Percentiles rank a stretch among this genome's conserved stretches.
phyloP scores from a whole-genome alignment of 1,140 invertebrate species.

The Euschistus heros region DNA sequence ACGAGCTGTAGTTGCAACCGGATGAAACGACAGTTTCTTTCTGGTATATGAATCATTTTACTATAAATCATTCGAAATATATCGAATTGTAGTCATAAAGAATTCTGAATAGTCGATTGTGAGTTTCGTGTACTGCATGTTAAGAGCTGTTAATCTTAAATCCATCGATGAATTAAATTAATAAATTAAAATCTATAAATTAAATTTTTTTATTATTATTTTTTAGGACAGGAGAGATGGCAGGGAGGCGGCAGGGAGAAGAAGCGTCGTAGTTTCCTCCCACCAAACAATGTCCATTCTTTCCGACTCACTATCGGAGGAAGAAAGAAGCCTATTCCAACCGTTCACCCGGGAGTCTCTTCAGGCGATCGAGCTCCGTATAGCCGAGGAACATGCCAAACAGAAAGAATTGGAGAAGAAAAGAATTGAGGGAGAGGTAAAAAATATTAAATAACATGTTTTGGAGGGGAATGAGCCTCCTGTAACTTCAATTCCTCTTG shows the following conservation, averaged over 20 bases:
- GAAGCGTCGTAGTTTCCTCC: not conserved
- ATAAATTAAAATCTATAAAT: too few relatives aligned
- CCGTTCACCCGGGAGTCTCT: constrained; percentile 95
- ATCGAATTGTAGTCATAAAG: too few relatives aligned
- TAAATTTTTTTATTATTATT: not conserved
- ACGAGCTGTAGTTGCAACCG: too few relatives aligned
- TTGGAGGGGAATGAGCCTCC: not conserved
- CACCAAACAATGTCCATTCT: constrained; percentile 62
- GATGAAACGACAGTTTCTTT: too few relatives aligned
- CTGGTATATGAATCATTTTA: too few relatives aligned
- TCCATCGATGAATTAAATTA: too few relatives aligned
- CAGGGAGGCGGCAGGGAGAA: constrained; percentile 3
- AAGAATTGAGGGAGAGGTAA: constrained; percentile 86
- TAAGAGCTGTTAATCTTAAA: too few relatives aligned
- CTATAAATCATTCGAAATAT: too few relatives aligned
- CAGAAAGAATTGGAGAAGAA: constrained; percentile 92
- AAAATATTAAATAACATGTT: constrained; percentile 26
- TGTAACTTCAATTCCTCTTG: not conserved
- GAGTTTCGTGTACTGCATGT: too few relatives aligned
- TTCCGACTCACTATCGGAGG: constrained; percentile 80
- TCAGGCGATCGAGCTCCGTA: constrained; percentile 82
- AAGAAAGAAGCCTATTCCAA: constrained; percentile 90
- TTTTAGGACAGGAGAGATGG: constrained; percentile 15
- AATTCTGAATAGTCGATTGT: too few relatives aligned
- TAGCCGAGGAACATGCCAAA: constrained; percentile 88